A percentile compares a stretch with the other conserved stretches of the same genome.
These are phyloP conservation scores for Ennomos fuscantarius DNA, from an alignment of 2,888 invertebrate genomes.

Conservation along the genomic window DNA sequence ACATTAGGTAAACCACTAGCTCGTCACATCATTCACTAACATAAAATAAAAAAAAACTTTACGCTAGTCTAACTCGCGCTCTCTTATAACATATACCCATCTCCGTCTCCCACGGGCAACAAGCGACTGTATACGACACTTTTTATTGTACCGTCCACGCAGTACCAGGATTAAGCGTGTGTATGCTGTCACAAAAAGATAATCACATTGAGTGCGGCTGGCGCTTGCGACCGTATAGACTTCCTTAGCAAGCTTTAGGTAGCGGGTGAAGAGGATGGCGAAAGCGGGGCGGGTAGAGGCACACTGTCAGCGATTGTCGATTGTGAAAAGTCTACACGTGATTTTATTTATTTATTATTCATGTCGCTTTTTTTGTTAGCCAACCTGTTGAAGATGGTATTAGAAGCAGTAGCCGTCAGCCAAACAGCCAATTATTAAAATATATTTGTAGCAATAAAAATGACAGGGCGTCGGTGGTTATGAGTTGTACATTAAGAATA, in stretches of 20 bases:
- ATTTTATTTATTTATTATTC: no score
- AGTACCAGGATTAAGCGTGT: conserved; percentile 36
- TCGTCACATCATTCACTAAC: no score
- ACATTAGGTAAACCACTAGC: no score
- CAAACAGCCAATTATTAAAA: no score
- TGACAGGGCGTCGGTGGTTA: no score
- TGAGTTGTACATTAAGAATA: no score
- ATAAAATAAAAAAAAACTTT: no score
- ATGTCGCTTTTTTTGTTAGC: no score
- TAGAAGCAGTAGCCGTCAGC: no score
- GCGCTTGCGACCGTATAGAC: conserved; percentile 26
- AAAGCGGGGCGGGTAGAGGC: conserved; percentile 9
- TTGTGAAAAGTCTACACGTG: not conserved
- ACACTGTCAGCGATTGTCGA: conserved; percentile 2
- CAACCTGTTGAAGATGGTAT: no score
- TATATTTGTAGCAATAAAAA: no score
- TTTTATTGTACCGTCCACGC: conserved; percentile 46
- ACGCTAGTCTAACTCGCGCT: not conserved
- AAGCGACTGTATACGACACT: conserved; percentile 51
- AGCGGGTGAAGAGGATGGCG: not conserved
- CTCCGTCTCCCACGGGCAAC: conserved; percentile 38
- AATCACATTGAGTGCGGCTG: conserved; percentile 43
- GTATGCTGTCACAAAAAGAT: conserved; percentile 47
- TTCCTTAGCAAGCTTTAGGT: conserved; percentile 15
- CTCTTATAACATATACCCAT: conserved; percentile 14